Percentiles rank a stretch among this genome's conserved stretches.
Evolutionary conservation across 2,113 vertebrate species (phyloP).

Genomic region (Ciconia stormi): DNA sequence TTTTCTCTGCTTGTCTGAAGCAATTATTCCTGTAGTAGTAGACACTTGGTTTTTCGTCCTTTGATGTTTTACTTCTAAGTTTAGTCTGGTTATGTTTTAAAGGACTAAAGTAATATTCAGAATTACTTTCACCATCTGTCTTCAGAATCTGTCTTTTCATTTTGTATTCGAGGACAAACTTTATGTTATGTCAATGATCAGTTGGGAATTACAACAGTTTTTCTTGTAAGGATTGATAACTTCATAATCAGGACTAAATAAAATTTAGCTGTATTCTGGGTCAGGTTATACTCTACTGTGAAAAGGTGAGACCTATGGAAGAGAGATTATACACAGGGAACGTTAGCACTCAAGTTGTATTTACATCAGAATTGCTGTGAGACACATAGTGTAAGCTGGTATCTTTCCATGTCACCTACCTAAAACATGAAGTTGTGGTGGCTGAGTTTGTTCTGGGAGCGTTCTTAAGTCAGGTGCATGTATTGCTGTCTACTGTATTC

Average conservation of each 20-base stretch:
- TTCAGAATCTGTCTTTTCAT: slow-evolving; percentile 36
- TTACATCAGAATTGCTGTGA: background rate
- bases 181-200: background rate
- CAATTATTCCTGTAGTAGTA: slow-evolving; percentile 33
- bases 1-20: slow-evolving; percentile 43
- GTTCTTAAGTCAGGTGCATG: background rate
- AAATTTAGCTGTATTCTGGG: background rate
- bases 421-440: background rate
- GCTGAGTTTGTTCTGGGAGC: background rate
- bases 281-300: background rate
- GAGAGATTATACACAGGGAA: background rate
- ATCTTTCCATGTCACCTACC: background rate
- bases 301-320: background rate
- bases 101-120: slow-evolving; percentile 25
- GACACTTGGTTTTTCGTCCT: slow-evolving; percentile 25
- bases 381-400: background rate
- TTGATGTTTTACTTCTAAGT: slow-evolving; percentile 45
- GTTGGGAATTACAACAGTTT: background rate
- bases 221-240: background rate
- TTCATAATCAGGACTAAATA: background rate
- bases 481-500: background rate
- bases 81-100: slow-evolving; percentile 35
- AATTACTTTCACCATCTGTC: slow-evolving; percentile 38
- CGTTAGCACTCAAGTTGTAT: background rate
- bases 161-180: background rate